A percentile compares a stretch with the other conserved stretches of the same genome.
Evolutionary conservation across 2,888 invertebrate genomes (phyloP).

Genomic region (Parnassius glacialis): DNA sequence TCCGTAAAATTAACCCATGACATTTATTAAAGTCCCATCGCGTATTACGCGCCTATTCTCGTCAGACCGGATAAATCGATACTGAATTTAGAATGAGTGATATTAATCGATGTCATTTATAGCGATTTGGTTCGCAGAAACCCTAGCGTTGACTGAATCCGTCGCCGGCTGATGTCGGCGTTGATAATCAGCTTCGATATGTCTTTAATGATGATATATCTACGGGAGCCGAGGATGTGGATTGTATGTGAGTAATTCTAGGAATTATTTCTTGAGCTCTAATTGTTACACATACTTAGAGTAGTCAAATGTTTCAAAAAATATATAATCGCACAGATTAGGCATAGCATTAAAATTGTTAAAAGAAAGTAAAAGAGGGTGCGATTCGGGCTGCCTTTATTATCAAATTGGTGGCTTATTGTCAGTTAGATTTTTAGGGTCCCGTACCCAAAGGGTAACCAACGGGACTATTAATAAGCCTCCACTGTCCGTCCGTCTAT

Average conservation of each 20-base stretch:
- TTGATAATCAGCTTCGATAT: conserved; percentile 20
- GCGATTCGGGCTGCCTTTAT: no score
- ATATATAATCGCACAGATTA: no score
- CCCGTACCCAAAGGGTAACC: no score
- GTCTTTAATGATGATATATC: conserved; percentile 19
- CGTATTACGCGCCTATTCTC: conserved; percentile 14
- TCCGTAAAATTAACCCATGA: conserved; percentile 1
- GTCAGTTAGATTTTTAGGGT: no score
- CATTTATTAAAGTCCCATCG: background rate
- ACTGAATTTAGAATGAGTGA: conserved; percentile 43
- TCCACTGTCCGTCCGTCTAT: no score
- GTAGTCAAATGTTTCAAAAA: no score
- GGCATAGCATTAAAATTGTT: no score
- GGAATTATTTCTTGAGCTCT: no score
- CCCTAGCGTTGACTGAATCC: conserved; percentile 26
- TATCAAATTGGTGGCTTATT: no score
- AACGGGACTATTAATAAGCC: no score
- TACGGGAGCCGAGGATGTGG: background rate
- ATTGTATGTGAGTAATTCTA: background rate
- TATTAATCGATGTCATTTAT: conserved; percentile 58
- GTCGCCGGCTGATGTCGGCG: conserved; percentile 10
- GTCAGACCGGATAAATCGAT: conserved; percentile 40
- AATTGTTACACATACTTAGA: no score
- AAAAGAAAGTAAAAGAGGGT: no score
- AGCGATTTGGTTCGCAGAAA: conserved; percentile 50